phyloP scores from a whole-genome alignment of 1,140 invertebrate genomes.

The Phymastichus coffea region DNA sequence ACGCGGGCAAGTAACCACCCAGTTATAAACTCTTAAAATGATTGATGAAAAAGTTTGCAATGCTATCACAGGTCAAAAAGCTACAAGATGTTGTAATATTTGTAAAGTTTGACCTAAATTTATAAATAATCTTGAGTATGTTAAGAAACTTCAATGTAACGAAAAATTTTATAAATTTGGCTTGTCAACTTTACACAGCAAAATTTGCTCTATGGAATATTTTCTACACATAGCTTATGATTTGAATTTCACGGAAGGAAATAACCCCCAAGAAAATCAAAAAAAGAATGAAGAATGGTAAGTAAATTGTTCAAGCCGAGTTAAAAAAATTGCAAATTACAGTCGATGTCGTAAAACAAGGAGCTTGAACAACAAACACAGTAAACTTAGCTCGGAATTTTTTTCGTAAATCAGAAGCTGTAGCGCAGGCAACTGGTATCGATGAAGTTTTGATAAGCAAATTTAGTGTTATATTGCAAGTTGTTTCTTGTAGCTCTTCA shows the following conservation, averaged over 20 bases:
- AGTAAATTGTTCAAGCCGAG: background rate
- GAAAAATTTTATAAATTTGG: slow-evolving; percentile 37
- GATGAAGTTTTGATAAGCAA: slow-evolving; percentile 12
- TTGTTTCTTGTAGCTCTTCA: background rate
- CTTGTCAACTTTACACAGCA: slow-evolving; percentile 41
- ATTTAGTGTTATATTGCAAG: slow-evolving; percentile 7
- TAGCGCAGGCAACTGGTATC: slow-evolving; percentile 11
- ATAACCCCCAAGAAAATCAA: background rate
- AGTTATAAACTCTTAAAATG: too few relatives aligned
- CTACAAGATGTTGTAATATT: slow-evolving; percentile 44
- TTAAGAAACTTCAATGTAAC: slow-evolving; percentile 20
- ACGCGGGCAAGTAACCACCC: too few relatives aligned
- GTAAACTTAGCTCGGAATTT: slow-evolving; percentile 16
- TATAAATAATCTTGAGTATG: slow-evolving; percentile 38
- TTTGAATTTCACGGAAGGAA: slow-evolving; percentile 31
- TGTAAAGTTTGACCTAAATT: slow-evolving; percentile 40
- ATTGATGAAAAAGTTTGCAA: slow-evolving; percentile 53
- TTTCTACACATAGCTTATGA: slow-evolving; percentile 39
- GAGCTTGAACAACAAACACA: slow-evolving; percentile 8
- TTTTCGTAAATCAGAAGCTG: background rate
- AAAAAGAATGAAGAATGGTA: slow-evolving; percentile 22
- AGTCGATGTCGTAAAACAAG: slow-evolving; percentile 18
- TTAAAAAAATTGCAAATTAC: background rate
- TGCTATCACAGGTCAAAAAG: slow-evolving; percentile 39
- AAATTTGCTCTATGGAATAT: slow-evolving; percentile 40